Base-by-base conservation (phyloP, 2,888 invertebrate species). In the Cosmopolites sordidus region DNA sequence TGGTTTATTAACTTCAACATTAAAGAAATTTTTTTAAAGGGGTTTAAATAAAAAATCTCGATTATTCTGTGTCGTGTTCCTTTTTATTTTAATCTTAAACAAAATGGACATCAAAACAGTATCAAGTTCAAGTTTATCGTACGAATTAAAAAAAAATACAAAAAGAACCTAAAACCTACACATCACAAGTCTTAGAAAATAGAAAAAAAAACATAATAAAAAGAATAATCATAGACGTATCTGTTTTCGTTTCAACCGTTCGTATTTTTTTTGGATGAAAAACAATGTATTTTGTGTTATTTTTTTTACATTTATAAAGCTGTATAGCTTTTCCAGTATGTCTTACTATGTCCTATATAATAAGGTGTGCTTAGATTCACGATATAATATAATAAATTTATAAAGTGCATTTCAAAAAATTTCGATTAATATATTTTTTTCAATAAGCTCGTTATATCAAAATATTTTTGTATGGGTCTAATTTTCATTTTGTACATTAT, bases 131-230 rank as follows among this genome's bases (percentile, higher is more conserved):
- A 46, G 16, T 51, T 42, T 42, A 51, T 38, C 43, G 18, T 47
- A 51, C 48, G 30, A 46, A 50, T 43, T 46, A 44, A 53, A 58
- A 50, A 33, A 39, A 44, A 44, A 51, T 40, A 47, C 52, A 29
- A 48, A 46, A 48, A 48, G 47, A 55, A 22, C 22, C 58, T 61
- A 61, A 58, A 59, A 60, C 56, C 63, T 63, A 63, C 59, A 56
- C 62, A 64, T 64, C 64, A 64, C 64, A 64, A 64, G 59, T 62
- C 61, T 62, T 60, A 60, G 45, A 60, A 45, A 51, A 52, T 54
- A 46, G 37, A 58, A 54, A 49, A 49, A 51, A 54, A 51, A 56
- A 52, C 39, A 45, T 44, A 45, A 48, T 22, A 45, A 51, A 56
- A 55, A 8, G 15, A 4, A 40, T 37, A 40, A 14, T 40, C 6